These are phyloP conservation scores for Cygnus olor DNA, from an alignment of 2,797 vertebrate genomes.

Conservation along the genomic window DNA sequence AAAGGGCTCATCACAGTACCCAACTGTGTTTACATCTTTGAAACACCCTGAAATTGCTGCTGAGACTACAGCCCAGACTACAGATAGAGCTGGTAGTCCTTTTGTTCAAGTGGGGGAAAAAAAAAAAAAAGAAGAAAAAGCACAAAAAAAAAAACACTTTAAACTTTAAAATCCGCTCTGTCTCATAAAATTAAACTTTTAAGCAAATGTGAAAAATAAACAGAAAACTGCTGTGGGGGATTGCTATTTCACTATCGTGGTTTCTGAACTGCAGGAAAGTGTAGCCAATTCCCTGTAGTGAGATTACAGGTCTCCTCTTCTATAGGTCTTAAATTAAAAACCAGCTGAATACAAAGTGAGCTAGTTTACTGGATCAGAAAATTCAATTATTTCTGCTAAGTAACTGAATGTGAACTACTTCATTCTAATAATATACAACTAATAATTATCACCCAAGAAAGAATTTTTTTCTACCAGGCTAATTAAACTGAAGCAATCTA, in stretches of 20 bases:
- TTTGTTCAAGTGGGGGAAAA: constrained; percentile 33
- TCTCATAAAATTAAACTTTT: constrained; percentile 68
- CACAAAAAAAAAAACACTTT: not conserved
- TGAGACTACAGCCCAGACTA: constrained; percentile 18
- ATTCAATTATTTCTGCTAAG: constrained; percentile 71
- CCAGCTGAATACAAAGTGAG: constrained; percentile 59
- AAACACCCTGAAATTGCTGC: constrained; percentile 47
- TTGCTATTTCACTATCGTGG: constrained; percentile 58
- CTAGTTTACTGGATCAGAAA: constrained; percentile 65
- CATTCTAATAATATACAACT: constrained; percentile 53
- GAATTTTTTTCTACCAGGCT: not conserved
- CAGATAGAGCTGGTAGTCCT: constrained; percentile 15
- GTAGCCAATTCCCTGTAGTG: constrained; percentile 64
- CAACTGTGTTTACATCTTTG: constrained; percentile 67
- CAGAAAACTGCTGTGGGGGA: constrained; percentile 60
- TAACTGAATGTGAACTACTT: constrained; percentile 50
- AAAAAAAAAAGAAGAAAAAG: not conserved
- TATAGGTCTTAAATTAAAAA: constrained; percentile 72
- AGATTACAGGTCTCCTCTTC: constrained; percentile 70
- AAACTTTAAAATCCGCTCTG: constrained; percentile 46
- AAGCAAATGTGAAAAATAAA: constrained; percentile 63
- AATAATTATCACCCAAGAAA: constrained; percentile 67
- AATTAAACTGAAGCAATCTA: constrained; percentile 55
- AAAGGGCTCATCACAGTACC: constrained; percentile 37
- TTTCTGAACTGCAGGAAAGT: constrained; percentile 73